Conservation (phyloP, 2,888 invertebrate species). For the Leptinotarsa haldemani region DNA sequence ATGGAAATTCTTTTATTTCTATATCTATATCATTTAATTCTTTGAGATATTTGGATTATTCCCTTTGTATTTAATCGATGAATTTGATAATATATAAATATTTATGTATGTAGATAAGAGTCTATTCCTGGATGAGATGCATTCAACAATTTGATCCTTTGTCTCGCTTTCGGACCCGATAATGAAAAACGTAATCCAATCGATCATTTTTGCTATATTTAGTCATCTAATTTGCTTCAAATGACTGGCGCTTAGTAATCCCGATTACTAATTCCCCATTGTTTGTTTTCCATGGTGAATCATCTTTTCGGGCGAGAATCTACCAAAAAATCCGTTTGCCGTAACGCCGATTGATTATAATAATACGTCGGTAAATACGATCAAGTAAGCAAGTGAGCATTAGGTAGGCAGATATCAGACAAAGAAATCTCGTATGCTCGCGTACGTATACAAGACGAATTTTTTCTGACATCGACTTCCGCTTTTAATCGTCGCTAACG, state of each 20-base stretch:
- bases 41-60: too few relatives aligned
- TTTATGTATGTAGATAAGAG: too few relatives aligned
- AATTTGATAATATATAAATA: too few relatives aligned
- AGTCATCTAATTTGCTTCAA: conserved; percentile 23
- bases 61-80: too few relatives aligned
- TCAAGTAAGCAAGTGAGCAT: conserved; percentile 35
- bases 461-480: conserved; percentile 63
- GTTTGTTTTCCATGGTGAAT: conserved; percentile 18
- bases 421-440: conserved; percentile 62
- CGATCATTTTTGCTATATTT: conserved; percentile 10
- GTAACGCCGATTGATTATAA: background rate
- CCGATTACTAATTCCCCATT: conserved; percentile 20
- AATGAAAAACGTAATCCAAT: background rate
- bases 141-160: too few relatives aligned
- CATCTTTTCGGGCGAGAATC: conserved; percentile 22
- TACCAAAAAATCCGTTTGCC: conserved; percentile 20
- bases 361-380: conserved; percentile 32
- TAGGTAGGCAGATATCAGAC: conserved; percentile 55
- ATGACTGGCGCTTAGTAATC: conserved; percentile 15
- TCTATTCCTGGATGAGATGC: too few relatives aligned
- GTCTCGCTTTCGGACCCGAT: too few relatives aligned
- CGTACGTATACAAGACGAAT: conserved; percentile 59
- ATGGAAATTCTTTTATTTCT: too few relatives aligned
- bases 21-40: too few relatives aligned
- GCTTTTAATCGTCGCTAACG: conserved; percentile 61